A percentile compares a stretch with the other conserved stretches of the same genome.
These are phyloP conservation scores for Cyclophora punctaria DNA, from an alignment of 2,888 invertebrate species.

Conservation along the genomic window DNA sequence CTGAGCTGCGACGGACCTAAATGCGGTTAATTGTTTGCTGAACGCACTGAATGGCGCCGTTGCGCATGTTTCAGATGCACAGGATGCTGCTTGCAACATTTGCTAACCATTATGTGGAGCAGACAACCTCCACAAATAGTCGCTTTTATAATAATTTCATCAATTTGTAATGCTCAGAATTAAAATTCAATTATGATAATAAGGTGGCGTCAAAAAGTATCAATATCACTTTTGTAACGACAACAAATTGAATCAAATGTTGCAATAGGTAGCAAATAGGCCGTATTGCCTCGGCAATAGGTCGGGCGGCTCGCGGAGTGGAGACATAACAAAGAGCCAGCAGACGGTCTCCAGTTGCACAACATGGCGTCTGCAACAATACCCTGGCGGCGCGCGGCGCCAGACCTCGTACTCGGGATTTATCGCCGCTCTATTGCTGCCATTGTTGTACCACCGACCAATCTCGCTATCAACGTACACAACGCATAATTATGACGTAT, in stretches of 20 bases:
- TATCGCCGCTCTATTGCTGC: constrained; percentile 6
- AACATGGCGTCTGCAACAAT: constrained; percentile 7
- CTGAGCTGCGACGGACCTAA: constrained; percentile 32
- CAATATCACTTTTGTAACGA: neutral
- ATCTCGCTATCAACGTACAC: constrained; percentile 1
- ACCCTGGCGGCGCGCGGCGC: constrained; percentile 5
- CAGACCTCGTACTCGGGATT: constrained; percentile 3
- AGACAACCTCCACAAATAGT: no score
- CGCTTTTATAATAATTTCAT: no score
- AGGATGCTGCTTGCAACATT: neutral
- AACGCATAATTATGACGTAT: constrained; percentile 4
- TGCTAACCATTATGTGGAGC: no score
- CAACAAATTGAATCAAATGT: neutral
- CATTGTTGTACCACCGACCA: neutral
- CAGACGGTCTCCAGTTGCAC: constrained; percentile 13
- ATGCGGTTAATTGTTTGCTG: constrained; percentile 45
- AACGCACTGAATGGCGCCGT: constrained; percentile 47
- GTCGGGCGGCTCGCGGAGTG: neutral
- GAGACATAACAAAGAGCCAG: constrained; percentile 13
- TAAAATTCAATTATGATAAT: no score
- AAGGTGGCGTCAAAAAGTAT: neutral
- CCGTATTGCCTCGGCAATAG: neutral
- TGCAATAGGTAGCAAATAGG: neutral
- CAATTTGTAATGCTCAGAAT: constrained; percentile 6
- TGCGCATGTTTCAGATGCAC: constrained; percentile 32